Evolutionary conservation across 2,888 invertebrate genomes (phyloP).

Genomic region (Chloroclysta siterata): DNA sequence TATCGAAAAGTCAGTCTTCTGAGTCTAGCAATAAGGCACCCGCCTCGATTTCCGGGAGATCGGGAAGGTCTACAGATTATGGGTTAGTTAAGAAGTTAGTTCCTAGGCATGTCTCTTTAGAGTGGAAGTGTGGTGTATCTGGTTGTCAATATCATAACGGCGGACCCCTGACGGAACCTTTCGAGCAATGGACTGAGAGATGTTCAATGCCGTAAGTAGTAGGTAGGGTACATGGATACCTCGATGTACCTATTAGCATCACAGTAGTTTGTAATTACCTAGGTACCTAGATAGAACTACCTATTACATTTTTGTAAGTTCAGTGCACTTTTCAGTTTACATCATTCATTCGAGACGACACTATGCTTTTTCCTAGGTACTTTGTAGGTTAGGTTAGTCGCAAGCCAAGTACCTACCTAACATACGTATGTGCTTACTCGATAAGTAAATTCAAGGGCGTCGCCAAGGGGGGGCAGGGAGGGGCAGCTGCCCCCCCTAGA

Average conservation of each 20-base stretch:
- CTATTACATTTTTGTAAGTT: no score
- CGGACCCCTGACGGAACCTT: conserved; percentile 12
- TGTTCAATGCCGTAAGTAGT: conserved; percentile 25
- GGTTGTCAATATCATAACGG: conserved; percentile 21
- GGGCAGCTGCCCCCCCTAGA: no score
- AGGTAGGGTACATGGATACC: background rate
- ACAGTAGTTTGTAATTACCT: background rate
- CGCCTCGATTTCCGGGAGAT: conserved; percentile 65
- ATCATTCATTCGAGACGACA: no score
- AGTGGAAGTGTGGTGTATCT: conserved; percentile 23
- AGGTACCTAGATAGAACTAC: background rate
- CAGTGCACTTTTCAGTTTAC: no score
- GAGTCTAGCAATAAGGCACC: conserved; percentile 56
- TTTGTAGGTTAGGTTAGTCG: no score
- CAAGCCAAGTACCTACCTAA: no score
- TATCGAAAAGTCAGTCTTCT: conserved; percentile 69
- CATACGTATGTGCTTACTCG: no score
- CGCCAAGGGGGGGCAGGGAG: no score
- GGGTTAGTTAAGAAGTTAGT: conserved; percentile 57
- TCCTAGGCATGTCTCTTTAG: conserved; percentile 22
- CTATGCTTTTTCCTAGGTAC: no score
- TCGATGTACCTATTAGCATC: background rate
- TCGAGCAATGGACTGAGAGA: conserved; percentile 19
- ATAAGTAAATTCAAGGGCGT: no score
- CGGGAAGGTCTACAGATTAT: conserved; percentile 68